Conservation (phyloP, 2,797 vertebrate species). For the Petrocephalus sullivani region DNA sequence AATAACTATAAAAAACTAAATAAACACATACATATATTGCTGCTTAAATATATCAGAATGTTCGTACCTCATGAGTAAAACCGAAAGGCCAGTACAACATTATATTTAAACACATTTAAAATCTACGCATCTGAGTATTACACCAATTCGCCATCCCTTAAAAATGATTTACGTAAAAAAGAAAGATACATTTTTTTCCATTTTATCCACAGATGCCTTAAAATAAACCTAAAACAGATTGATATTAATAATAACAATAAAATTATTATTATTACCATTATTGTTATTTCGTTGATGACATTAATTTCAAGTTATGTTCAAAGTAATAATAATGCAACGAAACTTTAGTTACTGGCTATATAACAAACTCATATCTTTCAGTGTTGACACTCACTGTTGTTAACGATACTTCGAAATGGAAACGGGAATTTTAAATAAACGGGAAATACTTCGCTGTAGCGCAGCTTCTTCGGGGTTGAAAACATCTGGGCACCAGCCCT, state of each 20-base stretch:
- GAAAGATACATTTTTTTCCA: constrained; percentile 3
- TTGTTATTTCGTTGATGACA: not conserved
- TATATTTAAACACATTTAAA: constrained; percentile 4
- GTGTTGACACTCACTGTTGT: not conserved
- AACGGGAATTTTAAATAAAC: not conserved
- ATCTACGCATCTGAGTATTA: constrained; percentile 12
- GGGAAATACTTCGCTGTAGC: not conserved
- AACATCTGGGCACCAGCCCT: not conserved
- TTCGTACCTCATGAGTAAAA: not conserved
- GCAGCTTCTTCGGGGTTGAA: not conserved
- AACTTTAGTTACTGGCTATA: not conserved
- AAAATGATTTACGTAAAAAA: constrained; percentile 10
- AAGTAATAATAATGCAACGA: not conserved
- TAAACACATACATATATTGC: constrained; percentile 20
- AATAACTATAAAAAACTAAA: not conserved
- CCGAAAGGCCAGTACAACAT: constrained; percentile 5
- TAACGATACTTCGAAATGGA: not conserved
- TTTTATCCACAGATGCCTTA: not conserved
- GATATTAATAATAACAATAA: constrained; percentile 14
- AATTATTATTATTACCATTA: constrained; percentile 14
- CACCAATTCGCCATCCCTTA: constrained; percentile 3
- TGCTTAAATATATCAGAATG: constrained; percentile 19
- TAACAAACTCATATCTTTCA: not conserved
- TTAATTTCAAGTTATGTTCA: not conserved
- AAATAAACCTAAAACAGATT: not conserved